A percentile compares a stretch with the other conserved stretches of the same genome.
Evolutionary conservation across 2,797 vertebrate genomes (phyloP).

Genomic region (Artibeus lituratus): DNA sequence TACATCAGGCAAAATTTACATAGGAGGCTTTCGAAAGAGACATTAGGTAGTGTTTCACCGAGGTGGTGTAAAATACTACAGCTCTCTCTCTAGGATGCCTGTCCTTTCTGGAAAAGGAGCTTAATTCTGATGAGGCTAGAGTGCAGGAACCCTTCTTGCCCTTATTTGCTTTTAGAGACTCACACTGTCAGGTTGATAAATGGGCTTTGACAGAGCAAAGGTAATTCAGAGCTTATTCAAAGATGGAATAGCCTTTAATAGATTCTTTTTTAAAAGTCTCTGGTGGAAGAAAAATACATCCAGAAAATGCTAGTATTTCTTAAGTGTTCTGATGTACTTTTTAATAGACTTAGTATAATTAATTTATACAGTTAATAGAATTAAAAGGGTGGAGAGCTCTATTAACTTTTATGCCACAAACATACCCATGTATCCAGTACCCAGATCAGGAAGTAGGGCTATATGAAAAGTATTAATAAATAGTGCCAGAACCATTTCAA

Average conservation of each 20-base stretch:
- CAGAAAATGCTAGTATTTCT: neutral
- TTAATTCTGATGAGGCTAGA: conserved; percentile 50
- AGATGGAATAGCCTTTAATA: conserved; percentile 71
- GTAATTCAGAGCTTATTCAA: conserved; percentile 76
- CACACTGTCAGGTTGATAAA: conserved; percentile 76
- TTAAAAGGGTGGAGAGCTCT: neutral
- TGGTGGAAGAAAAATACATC: conserved; percentile 7
- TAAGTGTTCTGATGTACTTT: neutral
- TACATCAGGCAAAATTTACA: neutral
- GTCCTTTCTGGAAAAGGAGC: conserved; percentile 53
- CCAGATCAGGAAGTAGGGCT: neutral
- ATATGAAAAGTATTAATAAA: neutral
- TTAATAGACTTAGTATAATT: neutral
- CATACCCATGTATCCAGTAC: neutral
- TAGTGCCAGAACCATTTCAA: neutral
- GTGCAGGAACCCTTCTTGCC: conserved; percentile 66
- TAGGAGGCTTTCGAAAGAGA: neutral
- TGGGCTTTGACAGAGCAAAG: conserved; percentile 76
- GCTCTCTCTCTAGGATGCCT: conserved; percentile 43
- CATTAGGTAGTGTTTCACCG: conserved; percentile 52
- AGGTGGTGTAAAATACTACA: conserved; percentile 46
- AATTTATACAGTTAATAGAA: neutral
- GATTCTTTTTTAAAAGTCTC: conserved; percentile 53
- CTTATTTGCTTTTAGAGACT: conserved; percentile 77
- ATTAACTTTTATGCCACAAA: neutral